These are phyloP conservation scores for Thecophora atra DNA, from an alignment of 2,888 invertebrate species.

Conservation along the genomic window DNA sequence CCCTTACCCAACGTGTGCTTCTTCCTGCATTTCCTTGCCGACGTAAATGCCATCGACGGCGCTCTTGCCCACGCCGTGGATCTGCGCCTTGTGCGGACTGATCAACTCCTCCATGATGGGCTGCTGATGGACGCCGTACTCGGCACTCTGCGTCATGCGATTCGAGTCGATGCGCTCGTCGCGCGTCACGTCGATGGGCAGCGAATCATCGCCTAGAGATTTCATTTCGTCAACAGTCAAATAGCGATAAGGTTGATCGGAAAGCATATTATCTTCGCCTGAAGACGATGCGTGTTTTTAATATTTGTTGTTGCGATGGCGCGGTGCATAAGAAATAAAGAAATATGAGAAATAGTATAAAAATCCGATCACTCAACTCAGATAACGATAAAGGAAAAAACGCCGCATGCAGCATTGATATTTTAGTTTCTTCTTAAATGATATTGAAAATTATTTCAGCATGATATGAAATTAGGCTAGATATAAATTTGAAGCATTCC, in stretches of 20 bases:
- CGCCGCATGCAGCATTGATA: conserved; percentile 18
- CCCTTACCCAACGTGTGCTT: conserved; percentile 73
- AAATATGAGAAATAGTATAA: conserved; percentile 31
- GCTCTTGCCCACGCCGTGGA: conserved; percentile 64
- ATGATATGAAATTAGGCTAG: conserved; percentile 26
- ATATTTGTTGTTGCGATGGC: conserved; percentile 29
- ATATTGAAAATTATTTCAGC: conserved; percentile 8
- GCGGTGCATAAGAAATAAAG: conserved; percentile 38
- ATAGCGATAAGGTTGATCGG: conserved; percentile 90
- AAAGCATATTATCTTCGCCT: conserved; percentile 92
- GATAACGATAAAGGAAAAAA: background rate
- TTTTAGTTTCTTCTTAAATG: background rate
- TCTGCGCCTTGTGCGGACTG: conserved; percentile 71
- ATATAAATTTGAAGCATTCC: conserved; percentile 19
- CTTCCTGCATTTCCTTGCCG: conserved; percentile 61
- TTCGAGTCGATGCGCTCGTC: conserved; percentile 85
- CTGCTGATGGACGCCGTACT: conserved; percentile 65
- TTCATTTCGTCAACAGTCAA: conserved; percentile 96
- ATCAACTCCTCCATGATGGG: conserved; percentile 72
- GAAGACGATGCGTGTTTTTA: conserved; percentile 43
- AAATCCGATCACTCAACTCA: conserved; percentile 7
- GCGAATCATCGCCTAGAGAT: conserved; percentile 90
- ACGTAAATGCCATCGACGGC: conserved; percentile 67
- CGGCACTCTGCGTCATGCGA: conserved; percentile 68
- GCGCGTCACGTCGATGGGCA: conserved; percentile 91